Conservation (phyloP, 2,888 invertebrate genomes). For the Lepidochitona cinerea region DNA sequence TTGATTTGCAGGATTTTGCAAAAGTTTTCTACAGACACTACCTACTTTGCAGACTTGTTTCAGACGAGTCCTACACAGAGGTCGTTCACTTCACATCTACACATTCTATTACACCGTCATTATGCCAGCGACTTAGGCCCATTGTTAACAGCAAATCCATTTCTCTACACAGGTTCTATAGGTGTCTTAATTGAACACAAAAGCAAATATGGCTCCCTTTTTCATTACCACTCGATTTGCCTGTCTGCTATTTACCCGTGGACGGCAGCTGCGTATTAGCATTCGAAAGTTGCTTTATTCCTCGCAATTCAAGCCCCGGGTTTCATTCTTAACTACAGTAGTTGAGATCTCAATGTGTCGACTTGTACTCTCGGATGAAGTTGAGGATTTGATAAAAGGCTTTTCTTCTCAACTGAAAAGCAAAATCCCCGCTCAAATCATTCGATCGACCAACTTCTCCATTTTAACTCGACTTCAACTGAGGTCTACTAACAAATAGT, state of each 20-base stretch:
- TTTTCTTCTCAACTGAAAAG: slow-evolving; percentile 26
- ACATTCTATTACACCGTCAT: not conserved
- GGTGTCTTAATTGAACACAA: slow-evolving; percentile 9
- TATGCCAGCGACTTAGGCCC: not conserved
- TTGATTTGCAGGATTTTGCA: too few relatives aligned
- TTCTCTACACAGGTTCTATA: not conserved
- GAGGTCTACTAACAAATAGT: not conserved
- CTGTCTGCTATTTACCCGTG: not conserved
- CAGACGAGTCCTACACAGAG: not conserved
- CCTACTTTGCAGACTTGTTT: not conserved
- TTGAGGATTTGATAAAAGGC: slow-evolving; percentile 7
- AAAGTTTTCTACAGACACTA: too few relatives aligned
- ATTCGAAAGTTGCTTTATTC: slow-evolving; percentile 3
- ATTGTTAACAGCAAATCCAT: not conserved
- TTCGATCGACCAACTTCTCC: slow-evolving; percentile 16
- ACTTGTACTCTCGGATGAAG: not conserved
- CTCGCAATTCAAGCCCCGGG: not conserved
- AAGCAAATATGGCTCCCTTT: slow-evolving; percentile 6
- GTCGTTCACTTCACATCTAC: not conserved
- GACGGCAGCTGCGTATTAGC: slow-evolving; percentile 5
- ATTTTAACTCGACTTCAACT: slow-evolving; percentile 1
- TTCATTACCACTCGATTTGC: slow-evolving; percentile 6
- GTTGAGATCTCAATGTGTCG: not conserved
- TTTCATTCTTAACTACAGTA: not conserved
- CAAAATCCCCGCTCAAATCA: slow-evolving; percentile 33